Conservation (phyloP, 2,113 vertebrate species). For the Cyphomyrus discorhynchus region DNA sequence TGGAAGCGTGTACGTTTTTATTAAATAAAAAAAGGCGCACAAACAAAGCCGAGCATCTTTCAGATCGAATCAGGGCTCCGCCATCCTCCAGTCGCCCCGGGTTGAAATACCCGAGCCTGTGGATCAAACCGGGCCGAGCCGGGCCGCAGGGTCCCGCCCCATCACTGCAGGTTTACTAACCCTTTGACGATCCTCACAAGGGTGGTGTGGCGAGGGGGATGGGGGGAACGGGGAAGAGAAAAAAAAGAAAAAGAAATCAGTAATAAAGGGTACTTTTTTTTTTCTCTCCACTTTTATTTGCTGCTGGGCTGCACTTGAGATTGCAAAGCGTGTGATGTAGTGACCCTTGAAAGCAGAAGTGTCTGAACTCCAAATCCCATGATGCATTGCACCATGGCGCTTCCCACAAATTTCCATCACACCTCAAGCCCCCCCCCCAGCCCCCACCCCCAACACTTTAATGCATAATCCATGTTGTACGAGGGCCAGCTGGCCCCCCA, state of each 20-base stretch:
- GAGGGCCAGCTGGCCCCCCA: background rate
- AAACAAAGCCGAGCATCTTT: slow-evolving; percentile 56
- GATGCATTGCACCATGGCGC: background rate
- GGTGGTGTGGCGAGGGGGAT: background rate
- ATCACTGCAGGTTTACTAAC: slow-evolving; percentile 3
- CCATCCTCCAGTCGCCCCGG: slow-evolving; percentile 42
- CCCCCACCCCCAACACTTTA: background rate
- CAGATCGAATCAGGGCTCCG: slow-evolving; percentile 55
- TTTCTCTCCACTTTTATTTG: background rate
- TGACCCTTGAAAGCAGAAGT: background rate
- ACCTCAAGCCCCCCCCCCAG: background rate
- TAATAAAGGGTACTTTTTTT: background rate
- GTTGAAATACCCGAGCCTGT: background rate
- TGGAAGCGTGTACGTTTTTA: slow-evolving; percentile 66
- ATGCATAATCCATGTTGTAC: background rate
- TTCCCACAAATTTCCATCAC: slow-evolving; percentile 30
- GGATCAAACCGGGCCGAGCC: background rate
- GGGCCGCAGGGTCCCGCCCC: background rate
- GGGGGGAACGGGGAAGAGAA: background rate
- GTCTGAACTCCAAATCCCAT: slow-evolving; percentile 13
- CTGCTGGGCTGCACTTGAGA: background rate
- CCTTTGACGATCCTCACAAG: slow-evolving; percentile 10
- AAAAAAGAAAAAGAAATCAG: background rate
- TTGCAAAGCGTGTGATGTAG: background rate
- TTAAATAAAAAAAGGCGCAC: slow-evolving; percentile 51